These are phyloP conservation scores for Drosophila cracens DNA, from an alignment of 2,888 invertebrate genomes.

Conservation along the genomic window DNA sequence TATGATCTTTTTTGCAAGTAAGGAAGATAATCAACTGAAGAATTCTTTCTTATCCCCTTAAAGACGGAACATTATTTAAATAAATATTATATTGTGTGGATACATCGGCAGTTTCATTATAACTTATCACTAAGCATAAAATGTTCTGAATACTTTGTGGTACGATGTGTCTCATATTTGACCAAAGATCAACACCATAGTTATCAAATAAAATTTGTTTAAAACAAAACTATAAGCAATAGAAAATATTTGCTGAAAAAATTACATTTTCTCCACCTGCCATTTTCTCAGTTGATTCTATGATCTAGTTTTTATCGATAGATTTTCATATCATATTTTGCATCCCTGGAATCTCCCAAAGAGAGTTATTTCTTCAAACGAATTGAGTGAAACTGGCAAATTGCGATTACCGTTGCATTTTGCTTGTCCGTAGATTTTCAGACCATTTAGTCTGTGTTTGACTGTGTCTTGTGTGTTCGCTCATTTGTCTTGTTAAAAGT, in stretches of 20 bases:
- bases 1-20: not conserved
- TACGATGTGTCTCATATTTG: not conserved
- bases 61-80: not conserved
- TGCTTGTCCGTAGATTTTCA: not conserved
- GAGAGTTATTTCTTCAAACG: not conserved
- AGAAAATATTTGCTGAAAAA: not conserved
- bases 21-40: not conserved
- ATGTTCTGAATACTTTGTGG: not conserved
- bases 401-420: constrained; percentile 29
- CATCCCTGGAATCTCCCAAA: not conserved
- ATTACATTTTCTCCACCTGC: not conserved
- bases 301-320: not conserved
- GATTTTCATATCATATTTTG: not conserved
- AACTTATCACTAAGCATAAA: not conserved
- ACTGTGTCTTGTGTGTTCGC: not conserved
- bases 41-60: not conserved
- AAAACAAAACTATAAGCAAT: not conserved
- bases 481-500: not conserved
- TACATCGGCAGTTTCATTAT: not conserved
- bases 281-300: not conserved
- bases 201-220: not conserved
- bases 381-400: not conserved
- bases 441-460: not conserved
- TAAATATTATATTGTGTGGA: not conserved
- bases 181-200: not conserved